Evolutionary conservation across 2,113 vertebrate species (phyloP).

Genomic region (Diadophis punctatus): DNA sequence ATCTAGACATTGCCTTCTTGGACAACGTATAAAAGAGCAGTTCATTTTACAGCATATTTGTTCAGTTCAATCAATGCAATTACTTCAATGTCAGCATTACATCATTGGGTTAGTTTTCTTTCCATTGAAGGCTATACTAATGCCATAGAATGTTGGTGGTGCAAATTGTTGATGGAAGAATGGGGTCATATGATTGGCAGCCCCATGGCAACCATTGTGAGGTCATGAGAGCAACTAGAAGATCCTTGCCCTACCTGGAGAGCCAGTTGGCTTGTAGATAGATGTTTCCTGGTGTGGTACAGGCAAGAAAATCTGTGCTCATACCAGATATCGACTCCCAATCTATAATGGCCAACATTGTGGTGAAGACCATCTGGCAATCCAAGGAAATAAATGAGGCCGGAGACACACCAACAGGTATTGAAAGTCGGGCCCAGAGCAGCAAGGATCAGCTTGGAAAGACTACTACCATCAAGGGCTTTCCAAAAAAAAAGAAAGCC

Average conservation of each 20-base stretch:
- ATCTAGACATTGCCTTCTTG: background rate
- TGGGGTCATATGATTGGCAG: background rate
- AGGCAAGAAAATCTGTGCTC: background rate
- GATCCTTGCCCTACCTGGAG: background rate
- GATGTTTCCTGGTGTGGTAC: slow-evolving; percentile 6
- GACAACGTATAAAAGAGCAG: background rate
- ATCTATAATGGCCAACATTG: slow-evolving; percentile 56
- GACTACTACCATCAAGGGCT: slow-evolving; percentile 42
- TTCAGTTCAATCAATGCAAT: background rate
- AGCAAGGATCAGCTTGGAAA: slow-evolving; percentile 40
- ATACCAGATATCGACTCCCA: background rate
- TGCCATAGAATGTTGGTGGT: background rate
- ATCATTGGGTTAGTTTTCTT: background rate
- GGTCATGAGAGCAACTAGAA: background rate
- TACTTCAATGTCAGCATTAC: background rate
- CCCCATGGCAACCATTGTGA: slow-evolving; percentile 7
- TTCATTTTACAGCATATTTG: background rate
- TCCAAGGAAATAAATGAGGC: slow-evolving; percentile 66
- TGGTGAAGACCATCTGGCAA: slow-evolving; percentile 68
- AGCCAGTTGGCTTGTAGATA: slow-evolving; percentile 11
- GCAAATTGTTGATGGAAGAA: background rate
- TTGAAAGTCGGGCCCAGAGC: slow-evolving; percentile 41
- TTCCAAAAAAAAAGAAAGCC: slow-evolving; percentile 63
- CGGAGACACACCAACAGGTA: slow-evolving; percentile 45
- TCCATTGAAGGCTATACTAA: background rate